A percentile compares a stretch with the other conserved stretches of the same genome.
phyloP scores from a whole-genome alignment of 2,113 vertebrate species.

The Bettongia penicillata region DNA sequence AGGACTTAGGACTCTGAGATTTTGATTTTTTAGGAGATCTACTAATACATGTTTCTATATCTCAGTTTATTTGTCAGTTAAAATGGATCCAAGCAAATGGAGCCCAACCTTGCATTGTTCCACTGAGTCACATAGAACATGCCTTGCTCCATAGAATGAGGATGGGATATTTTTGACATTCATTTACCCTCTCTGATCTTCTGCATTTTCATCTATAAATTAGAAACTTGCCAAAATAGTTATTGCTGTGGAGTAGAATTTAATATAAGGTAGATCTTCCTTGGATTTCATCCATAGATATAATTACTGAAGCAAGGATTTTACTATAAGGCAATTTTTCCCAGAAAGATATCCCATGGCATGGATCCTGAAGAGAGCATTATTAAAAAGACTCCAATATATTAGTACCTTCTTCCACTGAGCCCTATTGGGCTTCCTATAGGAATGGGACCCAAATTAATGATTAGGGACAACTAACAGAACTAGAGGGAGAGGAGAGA shows the following conservation, averaged over 20 bases:
- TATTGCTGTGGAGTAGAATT: neutral
- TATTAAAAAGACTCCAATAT: neutral
- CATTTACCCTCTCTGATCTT: neutral
- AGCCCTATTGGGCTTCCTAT: neutral
- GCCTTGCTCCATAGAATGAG: neutral
- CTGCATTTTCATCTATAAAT: conserved; percentile 39
- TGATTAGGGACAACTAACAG: neutral
- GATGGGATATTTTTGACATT: neutral
- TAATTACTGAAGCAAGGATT: neutral
- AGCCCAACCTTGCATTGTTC: neutral
- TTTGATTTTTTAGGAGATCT: conserved; percentile 11
- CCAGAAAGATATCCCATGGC: neutral
- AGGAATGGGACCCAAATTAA: neutral
- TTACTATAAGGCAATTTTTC: neutral
- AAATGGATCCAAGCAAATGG: neutral
- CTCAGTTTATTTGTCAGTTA: neutral
- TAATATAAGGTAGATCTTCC: neutral
- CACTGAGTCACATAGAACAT: neutral
- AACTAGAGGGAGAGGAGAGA: neutral
- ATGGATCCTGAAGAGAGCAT: neutral
- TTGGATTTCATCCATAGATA: neutral
- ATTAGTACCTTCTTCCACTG: neutral
- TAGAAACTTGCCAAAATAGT: neutral
- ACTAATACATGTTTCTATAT: neutral
- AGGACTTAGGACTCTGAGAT: neutral